Evolutionary conservation across 2,888 invertebrate genomes (phyloP).

Genomic region (Amaurobius ferox): DNA sequence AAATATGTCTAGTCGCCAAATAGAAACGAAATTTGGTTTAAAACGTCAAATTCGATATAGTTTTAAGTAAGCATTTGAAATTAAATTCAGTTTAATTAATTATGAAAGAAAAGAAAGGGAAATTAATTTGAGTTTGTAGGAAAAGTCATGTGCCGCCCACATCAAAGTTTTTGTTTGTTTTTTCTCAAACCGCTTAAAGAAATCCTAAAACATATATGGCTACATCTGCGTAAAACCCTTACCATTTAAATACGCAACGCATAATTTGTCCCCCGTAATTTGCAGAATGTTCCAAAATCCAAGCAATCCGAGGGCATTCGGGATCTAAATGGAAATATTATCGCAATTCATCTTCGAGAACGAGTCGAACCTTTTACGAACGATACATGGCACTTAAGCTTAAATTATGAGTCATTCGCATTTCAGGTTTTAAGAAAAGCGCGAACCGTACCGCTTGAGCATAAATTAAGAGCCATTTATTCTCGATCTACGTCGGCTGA

Average conservation of each 20-base stretch:
- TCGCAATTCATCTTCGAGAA: constrained; percentile 12
- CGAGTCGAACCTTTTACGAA: not conserved
- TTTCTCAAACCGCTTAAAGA: no score
- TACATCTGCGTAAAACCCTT: not conserved
- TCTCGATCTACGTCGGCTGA: constrained; percentile 19
- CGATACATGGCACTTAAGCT: constrained; percentile 12
- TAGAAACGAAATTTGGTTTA: no score
- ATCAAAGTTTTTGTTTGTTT: no score
- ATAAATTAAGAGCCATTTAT: constrained; percentile 31
- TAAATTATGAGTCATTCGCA: constrained; percentile 16
- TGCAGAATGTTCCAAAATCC: not conserved
- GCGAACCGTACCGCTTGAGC: constrained; percentile 14
- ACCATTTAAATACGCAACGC: not conserved
- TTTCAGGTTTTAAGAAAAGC: not conserved
- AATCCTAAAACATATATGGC: no score
- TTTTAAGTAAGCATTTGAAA: no score
- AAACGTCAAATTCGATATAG: no score
- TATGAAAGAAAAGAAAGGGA: no score
- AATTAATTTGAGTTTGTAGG: no score
- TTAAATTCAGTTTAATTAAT: no score
- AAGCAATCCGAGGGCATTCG: not conserved
- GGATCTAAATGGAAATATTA: constrained; percentile 9
- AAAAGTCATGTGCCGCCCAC: no score
- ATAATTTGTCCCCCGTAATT: not conserved
- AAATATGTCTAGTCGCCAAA: no score